Conservation (phyloP, 2,113 vertebrate species). For the Leucosticte australis region DNA sequence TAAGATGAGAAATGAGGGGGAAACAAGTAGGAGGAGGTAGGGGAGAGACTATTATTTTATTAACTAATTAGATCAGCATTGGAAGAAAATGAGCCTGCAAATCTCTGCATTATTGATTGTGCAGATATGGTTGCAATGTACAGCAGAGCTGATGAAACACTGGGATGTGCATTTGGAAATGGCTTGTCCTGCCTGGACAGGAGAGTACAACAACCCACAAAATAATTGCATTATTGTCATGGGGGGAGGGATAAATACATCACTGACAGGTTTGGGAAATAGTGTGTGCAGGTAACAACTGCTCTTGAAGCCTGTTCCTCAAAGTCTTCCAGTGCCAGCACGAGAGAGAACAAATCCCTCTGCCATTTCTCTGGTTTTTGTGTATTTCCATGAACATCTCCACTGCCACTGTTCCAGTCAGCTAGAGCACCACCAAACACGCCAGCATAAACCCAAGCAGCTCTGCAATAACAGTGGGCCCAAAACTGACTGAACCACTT, state of each 20-base stretch:
- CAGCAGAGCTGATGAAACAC: background rate
- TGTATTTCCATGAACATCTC: rapidly evolving
- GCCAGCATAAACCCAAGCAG: background rate
- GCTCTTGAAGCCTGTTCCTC: background rate
- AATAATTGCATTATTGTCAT: background rate
- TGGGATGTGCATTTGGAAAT: background rate
- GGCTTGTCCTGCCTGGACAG: background rate
- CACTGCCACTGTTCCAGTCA: background rate
- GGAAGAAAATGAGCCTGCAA: background rate
- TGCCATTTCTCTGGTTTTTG: background rate
- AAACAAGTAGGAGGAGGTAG: background rate
- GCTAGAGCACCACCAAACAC: background rate
- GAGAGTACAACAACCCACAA: rapidly evolving
- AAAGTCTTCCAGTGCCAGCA: background rate
- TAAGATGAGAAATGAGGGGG: background rate
- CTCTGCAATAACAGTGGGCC: background rate
- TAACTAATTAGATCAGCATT: background rate
- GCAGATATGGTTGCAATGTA: background rate
- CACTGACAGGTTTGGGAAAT: background rate
- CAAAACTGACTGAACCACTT: rapidly evolving
- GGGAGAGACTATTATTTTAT: background rate
- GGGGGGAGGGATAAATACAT: too few species aligned
- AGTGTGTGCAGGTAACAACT: background rate
- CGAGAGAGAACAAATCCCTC: background rate
- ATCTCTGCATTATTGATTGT: background rate